A percentile compares a stretch with the other conserved stretches of the same genome.
These are phyloP conservation scores for Sceloporus tristichus DNA, from an alignment of 2,113 vertebrate species.

Conservation along the genomic window DNA sequence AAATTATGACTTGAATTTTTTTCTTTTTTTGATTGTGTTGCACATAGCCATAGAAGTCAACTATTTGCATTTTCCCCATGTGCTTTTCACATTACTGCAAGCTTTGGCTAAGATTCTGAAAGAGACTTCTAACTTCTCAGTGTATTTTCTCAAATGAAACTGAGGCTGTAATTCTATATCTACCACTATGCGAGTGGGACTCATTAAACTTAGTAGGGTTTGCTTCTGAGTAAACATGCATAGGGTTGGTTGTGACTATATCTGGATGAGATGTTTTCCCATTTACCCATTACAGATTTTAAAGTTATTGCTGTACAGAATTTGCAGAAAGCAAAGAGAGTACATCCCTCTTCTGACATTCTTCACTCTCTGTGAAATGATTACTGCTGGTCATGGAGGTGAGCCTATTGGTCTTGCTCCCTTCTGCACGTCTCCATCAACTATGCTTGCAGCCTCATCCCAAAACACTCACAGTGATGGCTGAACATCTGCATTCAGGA, in stretches of 20 bases:
- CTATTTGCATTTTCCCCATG: slow-evolving; percentile 86
- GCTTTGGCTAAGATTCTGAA: slow-evolving; percentile 77
- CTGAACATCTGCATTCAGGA: neutral
- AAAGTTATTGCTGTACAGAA: slow-evolving; percentile 33
- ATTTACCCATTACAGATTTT: slow-evolving; percentile 45
- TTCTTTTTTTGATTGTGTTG: slow-evolving; percentile 84
- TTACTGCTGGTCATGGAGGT: neutral
- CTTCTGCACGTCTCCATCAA: neutral
- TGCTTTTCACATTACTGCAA: slow-evolving; percentile 86
- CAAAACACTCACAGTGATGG: neutral
- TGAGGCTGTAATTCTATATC: slow-evolving; percentile 9
- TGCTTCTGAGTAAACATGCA: slow-evolving; percentile 16
- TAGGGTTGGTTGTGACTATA: slow-evolving; percentile 39
- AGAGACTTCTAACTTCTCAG: slow-evolving; percentile 65
- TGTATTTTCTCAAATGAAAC: slow-evolving; percentile 74
- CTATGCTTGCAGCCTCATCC: neutral
- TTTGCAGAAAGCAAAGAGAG: neutral
- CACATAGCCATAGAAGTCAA: slow-evolving; percentile 86
- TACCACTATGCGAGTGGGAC: neutral
- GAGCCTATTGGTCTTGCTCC: neutral
- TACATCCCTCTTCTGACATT: neutral
- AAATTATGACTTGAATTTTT: slow-evolving; percentile 90
- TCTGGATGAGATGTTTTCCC: slow-evolving; percentile 18
- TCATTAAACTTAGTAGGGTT: neutral
- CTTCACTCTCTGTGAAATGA: neutral